These are phyloP conservation scores for Myoxocephalus aenaeus DNA, from an alignment of 2,797 vertebrate genomes.

Conservation along the genomic window DNA sequence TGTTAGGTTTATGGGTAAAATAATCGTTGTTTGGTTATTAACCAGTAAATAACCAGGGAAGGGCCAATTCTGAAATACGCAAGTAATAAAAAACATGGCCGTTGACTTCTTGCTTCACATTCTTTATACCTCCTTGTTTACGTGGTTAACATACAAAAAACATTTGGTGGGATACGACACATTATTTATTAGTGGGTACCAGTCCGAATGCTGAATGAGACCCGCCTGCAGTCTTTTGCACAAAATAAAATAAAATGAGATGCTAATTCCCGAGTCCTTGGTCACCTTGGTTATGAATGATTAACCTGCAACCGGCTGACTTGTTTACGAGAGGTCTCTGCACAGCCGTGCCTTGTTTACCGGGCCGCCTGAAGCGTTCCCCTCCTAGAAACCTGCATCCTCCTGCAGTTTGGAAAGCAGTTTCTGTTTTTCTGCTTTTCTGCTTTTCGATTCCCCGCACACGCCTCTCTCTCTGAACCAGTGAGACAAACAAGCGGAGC, in stretches of 20 bases:
- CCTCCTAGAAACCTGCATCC: slow-evolving; percentile 19
- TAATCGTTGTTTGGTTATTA: no score
- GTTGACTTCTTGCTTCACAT: no score
- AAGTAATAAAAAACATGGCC: no score
- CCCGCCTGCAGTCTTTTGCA: background rate
- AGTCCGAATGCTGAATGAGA: no score
- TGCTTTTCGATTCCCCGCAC: slow-evolving; percentile 12
- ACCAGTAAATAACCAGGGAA: no score
- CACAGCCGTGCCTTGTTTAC: slow-evolving; percentile 38
- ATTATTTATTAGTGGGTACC: no score
- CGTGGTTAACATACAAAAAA: no score
- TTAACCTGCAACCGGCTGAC: slow-evolving; percentile 12
- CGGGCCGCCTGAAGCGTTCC: slow-evolving; percentile 29
- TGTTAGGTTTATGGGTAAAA: no score
- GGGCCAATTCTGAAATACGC: no score
- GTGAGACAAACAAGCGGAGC: background rate
- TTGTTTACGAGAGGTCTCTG: slow-evolving; percentile 11
- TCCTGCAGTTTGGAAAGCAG: slow-evolving; percentile 4
- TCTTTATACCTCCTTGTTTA: no score
- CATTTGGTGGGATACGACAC: no score
- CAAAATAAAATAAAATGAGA: background rate
- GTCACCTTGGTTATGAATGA: slow-evolving; percentile 29
- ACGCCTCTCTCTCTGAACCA: background rate
- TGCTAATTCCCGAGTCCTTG: slow-evolving; percentile 3
- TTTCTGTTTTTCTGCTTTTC: background rate